Conservation (phyloP, 2,113 vertebrate species). For the Baryphthengus martii region DNA sequence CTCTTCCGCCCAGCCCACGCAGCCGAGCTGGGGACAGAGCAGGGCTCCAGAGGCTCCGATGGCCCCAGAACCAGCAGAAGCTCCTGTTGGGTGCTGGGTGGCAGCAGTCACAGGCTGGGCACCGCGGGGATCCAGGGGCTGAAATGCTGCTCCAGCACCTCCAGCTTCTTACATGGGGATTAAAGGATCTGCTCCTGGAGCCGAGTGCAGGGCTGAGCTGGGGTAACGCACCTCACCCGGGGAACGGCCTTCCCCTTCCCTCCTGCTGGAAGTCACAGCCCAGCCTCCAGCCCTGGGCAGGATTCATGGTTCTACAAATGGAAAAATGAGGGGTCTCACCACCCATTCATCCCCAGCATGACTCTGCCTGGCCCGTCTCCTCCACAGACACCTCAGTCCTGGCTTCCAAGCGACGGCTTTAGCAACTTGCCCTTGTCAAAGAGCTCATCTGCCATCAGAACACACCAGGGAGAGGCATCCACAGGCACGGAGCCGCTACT, state of each 20-base stretch:
- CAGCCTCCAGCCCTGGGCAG: background rate
- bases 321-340: accelerated
- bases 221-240: accelerated
- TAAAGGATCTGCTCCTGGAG: background rate
- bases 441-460: background rate
- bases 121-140: accelerated
- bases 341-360: accelerated
- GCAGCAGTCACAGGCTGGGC: background rate
- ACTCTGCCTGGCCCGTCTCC: background rate
- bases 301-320: background rate
- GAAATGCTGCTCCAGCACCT: background rate
- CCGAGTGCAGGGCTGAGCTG: accelerated
- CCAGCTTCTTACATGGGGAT: accelerated
- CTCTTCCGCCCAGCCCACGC: background rate
- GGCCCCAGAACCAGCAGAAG: background rate
- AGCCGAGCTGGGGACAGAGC: background rate
- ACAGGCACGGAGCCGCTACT: accelerated
- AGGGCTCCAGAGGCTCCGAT: accelerated
- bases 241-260: accelerated
- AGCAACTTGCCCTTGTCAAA: background rate
- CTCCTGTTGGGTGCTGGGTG: accelerated
- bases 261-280: background rate
- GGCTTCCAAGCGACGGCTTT: background rate
- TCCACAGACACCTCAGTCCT: background rate
- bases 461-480: accelerated